Evolutionary conservation across 2,113 vertebrate genomes (phyloP).

Genomic region (Nothoprocta pentlandii): DNA sequence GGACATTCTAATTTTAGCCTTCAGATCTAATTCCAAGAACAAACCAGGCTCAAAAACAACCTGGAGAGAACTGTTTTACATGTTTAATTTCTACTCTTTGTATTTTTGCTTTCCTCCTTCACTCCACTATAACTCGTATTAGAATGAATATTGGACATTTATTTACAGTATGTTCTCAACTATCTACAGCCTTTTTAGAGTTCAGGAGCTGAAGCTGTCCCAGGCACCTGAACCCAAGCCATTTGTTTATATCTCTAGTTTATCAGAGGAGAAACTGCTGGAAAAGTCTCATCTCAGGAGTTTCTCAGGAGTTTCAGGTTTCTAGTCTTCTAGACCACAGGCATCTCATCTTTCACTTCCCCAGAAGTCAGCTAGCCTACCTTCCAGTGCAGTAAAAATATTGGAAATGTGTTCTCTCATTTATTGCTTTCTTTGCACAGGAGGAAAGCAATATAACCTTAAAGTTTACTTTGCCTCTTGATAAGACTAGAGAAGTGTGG

Average conservation of each 20-base stretch:
- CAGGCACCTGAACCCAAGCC: neutral
- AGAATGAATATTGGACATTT: neutral
- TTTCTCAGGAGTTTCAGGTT: neutral
- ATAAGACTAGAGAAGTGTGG: neutral
- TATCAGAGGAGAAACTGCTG: neutral
- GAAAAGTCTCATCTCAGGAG: neutral
- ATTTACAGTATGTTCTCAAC: neutral
- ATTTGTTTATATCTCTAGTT: neutral
- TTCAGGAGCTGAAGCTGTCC: neutral
- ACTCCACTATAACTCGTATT: neutral
- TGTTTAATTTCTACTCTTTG: neutral
- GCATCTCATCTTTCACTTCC: neutral
- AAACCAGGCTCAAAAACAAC: neutral
- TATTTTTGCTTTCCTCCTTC: neutral
- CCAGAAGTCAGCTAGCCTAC: neutral
- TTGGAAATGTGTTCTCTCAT: neutral
- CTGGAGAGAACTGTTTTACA: neutral
- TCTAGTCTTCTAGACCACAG: neutral
- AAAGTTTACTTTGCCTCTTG: neutral
- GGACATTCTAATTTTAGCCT: neutral
- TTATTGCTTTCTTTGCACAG: neutral
- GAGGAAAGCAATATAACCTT: neutral
- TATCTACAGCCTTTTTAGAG: neutral
- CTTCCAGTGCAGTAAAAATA: neutral
- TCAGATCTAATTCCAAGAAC: neutral